These are phyloP conservation scores for Heliconius nattereri DNA, from an alignment of 1,140 invertebrate genomes.

Conservation along the genomic window DNA sequence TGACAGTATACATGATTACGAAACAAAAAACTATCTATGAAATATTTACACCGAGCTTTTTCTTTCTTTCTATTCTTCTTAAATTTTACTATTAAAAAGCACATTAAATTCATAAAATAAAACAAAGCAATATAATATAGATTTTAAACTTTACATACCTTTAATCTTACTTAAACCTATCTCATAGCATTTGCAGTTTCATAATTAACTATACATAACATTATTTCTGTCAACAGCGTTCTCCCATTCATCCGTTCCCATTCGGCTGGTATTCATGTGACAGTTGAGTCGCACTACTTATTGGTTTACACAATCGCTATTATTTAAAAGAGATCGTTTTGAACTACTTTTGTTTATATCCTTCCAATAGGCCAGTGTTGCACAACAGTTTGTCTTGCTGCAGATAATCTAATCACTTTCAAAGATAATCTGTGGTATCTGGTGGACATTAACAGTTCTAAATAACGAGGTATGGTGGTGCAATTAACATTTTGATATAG, in stretches of 20 bases:
- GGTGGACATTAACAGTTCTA: constrained; percentile 38
- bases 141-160: not conserved
- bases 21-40: too few relatives aligned
- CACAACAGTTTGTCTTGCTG: constrained; percentile 16
- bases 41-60: not conserved
- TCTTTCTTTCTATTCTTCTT: not conserved
- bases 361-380: constrained; percentile 35
- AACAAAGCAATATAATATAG: not conserved
- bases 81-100: not conserved
- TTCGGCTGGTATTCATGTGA: not conserved
- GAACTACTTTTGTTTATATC: constrained; percentile 39
- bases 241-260: not conserved
- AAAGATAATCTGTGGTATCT: constrained; percentile 39
- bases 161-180: not conserved
- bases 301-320: constrained; percentile 15
- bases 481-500: constrained; percentile 19
- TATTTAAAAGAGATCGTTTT: constrained; percentile 32
- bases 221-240: not conserved
- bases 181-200: not conserved
- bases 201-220: not conserved
- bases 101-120: not conserved
- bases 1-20: too few relatives aligned
- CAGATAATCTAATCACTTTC: constrained; percentile 33
- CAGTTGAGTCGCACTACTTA: constrained; percentile 1
- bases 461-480: constrained; percentile 34